phyloP scores from a whole-genome alignment of 2,888 invertebrate genomes.

The Synanthedon formicaeformis region DNA sequence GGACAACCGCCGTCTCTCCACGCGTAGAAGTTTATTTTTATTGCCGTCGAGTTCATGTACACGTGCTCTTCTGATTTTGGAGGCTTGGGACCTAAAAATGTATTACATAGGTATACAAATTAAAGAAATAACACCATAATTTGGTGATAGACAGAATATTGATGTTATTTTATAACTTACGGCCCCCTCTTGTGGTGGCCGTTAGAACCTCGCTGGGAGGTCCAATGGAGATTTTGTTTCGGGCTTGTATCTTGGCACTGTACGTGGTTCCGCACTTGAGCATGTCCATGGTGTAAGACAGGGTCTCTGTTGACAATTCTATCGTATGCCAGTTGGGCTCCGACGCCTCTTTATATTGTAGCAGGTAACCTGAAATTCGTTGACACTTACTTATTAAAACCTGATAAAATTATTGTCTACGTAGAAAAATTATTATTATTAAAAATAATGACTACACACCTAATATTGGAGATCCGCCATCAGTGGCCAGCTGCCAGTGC shows the following conservation, averaged over 20 bases:
- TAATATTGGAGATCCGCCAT: conserved; percentile 65
- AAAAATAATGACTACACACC: conserved; percentile 20
- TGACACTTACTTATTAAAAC: too few relatives aligned
- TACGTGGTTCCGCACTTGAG: conserved; percentile 84
- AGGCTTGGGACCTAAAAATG: conserved; percentile 72
- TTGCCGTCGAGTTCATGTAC: conserved; percentile 80
- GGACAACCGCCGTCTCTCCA: conserved; percentile 88
- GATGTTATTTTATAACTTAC: conserved; percentile 41
- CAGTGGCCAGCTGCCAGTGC: conserved; percentile 49
- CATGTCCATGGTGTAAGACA: conserved; percentile 77
- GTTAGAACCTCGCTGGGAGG: conserved; percentile 75
- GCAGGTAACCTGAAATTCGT: conserved; percentile 70
- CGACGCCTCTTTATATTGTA: conserved; percentile 76
- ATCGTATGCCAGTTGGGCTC: conserved; percentile 79
- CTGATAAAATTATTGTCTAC: too few relatives aligned
- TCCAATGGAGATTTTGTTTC: conserved; percentile 82
- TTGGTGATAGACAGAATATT: neutral
- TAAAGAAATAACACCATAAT: neutral
- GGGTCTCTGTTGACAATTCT: conserved; percentile 80
- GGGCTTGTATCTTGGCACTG: conserved; percentile 78
- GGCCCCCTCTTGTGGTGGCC: conserved; percentile 80
- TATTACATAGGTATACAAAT: neutral
- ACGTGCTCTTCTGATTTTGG: conserved; percentile 80
- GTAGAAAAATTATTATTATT: neutral
- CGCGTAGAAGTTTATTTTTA: conserved; percentile 79